These are phyloP conservation scores for Heliconius charithonia DNA, from an alignment of 2,888 invertebrate species.

Conservation along the genomic window DNA sequence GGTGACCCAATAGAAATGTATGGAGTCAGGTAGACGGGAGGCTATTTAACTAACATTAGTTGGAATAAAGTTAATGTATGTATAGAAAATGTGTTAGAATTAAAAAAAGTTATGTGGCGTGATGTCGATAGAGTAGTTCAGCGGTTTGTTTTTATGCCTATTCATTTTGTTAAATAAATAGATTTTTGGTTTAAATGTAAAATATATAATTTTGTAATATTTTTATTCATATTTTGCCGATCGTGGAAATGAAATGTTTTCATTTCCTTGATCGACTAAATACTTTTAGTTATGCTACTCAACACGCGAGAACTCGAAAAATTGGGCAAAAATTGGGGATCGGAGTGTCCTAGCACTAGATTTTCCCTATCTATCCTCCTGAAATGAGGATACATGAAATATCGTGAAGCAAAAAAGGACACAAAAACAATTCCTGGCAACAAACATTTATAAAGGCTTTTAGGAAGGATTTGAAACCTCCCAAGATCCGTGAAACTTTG, in stretches of 20 bases:
- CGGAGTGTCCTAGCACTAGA: too few species aligned
- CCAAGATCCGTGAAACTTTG: not conserved
- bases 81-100: not conserved
- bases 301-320: too few species aligned
- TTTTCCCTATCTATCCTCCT: too few species aligned
- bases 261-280: too few species aligned
- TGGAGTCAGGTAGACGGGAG: not conserved
- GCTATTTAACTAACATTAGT: not conserved
- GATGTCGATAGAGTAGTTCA: not conserved
- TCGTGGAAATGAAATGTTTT: too few species aligned
- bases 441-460: slow-evolving; percentile 4
- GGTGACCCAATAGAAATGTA: slow-evolving; percentile 24
- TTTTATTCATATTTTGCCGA: too few species aligned
- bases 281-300: too few species aligned
- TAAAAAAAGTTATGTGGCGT: not conserved
- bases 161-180: too few species aligned
- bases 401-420: not conserved
- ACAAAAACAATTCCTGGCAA: not conserved
- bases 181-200: too few species aligned
- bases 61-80: not conserved
- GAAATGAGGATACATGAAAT: too few species aligned
- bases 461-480: slow-evolving; percentile 16
- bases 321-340: too few species aligned
- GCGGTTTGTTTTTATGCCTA: not conserved
- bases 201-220: too few species aligned